A percentile compares a stretch with the other conserved stretches of the same genome.
Evolutionary conservation across 2,888 invertebrate genomes (phyloP).

Genomic region (Eumerus sabulonum): DNA sequence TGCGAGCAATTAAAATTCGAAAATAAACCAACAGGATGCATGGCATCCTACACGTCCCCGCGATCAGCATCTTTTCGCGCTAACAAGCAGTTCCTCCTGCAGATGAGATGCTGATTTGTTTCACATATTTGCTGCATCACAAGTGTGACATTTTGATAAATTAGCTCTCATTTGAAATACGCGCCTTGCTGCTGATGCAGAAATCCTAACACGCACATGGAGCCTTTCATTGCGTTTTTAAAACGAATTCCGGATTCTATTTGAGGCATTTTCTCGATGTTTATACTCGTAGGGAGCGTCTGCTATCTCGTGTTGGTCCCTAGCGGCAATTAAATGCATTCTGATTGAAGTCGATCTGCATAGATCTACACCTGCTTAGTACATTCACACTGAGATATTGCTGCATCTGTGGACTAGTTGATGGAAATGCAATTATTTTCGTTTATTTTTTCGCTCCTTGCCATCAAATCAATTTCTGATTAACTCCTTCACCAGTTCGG

Average conservation of each 20-base stretch:
- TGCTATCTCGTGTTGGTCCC: too few species aligned
- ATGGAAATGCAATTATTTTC: constrained; percentile 63
- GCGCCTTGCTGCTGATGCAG: constrained; percentile 42
- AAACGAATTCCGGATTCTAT: too few species aligned
- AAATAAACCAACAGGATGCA: too few species aligned
- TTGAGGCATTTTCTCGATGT: too few species aligned
- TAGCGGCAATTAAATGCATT: too few species aligned
- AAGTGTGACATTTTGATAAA: constrained; percentile 61
- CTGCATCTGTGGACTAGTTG: constrained; percentile 25
- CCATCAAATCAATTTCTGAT: constrained; percentile 55
- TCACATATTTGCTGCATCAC: constrained; percentile 52
- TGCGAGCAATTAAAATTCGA: too few species aligned
- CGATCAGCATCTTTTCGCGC: too few species aligned
- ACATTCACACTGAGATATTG: constrained; percentile 12
- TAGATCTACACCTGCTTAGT: constrained; percentile 21
- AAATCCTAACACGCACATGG: constrained; percentile 26
- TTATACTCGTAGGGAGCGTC: too few species aligned
- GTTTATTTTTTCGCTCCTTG: constrained; percentile 24
- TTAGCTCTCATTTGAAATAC: constrained; percentile 47
- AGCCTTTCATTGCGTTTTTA: not conserved
- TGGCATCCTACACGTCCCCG: too few species aligned
- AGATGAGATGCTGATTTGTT: constrained; percentile 59
- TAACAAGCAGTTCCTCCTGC: not conserved
- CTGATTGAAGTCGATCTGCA: too few species aligned
- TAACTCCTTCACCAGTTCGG: constrained; percentile 18